Base-by-base conservation (phyloP, 1,140 invertebrate genomes). In the Leptinotarsa lineolata region DNA sequence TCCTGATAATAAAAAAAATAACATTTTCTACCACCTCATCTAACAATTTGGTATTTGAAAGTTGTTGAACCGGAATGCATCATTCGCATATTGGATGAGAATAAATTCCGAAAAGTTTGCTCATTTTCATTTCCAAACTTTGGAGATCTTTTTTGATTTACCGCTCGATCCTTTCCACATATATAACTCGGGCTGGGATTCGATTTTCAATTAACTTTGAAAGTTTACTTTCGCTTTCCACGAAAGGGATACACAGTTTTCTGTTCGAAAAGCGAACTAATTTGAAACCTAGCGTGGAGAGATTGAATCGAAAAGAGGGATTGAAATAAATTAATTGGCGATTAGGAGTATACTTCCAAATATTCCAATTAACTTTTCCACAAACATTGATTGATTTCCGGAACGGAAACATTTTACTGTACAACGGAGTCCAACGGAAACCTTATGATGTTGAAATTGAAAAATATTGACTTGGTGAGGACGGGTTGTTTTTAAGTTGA, bases 241-340 rank as follows among this genome's bases (percentile, higher is more conserved):
- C 16, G 48, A 18, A 16, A 18, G 48, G 48, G 15, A 54, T 54
- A 54, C 15, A 54, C 48, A 54, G 48, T 54, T 54, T 18, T 54
- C n/a, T 18, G 48, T 54, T 39, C 48, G 48, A 54, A 18, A 18
- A 15, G 15, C 48, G 12, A 54, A 54, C 48, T 54, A 54, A 54
- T 54, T 54, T 18, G 48, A 54, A 54, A 54, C 48, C 48, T 54
- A 2, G 48, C 48, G 48, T 54, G 48, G 48, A 18, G 15, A 54
- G 45, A 54, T 54, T 13, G 48, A 54, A 16, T 54, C 15, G 48
- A 18, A 54, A 54, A 54, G 48, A 15, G 48, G 48, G 48, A 54
- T 54, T 54, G 48, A 54, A 16, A 54, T 54, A 54, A 54, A 54
- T 54, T 54, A 54, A 54, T 54, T 54, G 48, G 48, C 48, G 48